These are phyloP conservation scores for Pluvialis apricaria DNA, from an alignment of 2,113 vertebrate genomes.

Conservation along the genomic window DNA sequence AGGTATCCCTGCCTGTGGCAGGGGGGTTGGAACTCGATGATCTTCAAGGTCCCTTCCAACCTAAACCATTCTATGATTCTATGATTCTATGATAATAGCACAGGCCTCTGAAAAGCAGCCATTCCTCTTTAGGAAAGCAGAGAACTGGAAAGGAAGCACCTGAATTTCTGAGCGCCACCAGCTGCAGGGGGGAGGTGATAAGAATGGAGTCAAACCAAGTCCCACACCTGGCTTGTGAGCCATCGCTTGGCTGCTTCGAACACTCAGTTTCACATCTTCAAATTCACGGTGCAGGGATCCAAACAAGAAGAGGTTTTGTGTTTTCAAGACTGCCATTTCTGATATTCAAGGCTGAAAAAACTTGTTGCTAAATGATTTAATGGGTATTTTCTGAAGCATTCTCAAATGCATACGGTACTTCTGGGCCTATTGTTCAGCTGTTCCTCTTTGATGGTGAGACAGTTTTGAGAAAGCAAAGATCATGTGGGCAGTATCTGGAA, in stretches of 20 bases:
- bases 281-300: not conserved
- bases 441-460: not conserved
- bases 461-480: not conserved
- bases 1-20: too few relatives aligned
- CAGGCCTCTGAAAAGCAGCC: not conserved
- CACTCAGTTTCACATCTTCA: not conserved
- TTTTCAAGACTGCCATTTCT: not conserved
- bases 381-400: not conserved
- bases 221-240: fast-evolving
- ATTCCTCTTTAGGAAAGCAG: not conserved
- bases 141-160: not conserved
- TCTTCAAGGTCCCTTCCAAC: too few relatives aligned
- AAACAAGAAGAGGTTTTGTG: not conserved
- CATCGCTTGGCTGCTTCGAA: not conserved
- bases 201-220: fast-evolving
- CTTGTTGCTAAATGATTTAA: not conserved
- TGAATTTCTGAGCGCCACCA: not conserved
- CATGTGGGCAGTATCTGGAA: not conserved
- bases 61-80: too few relatives aligned
- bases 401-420: not conserved
- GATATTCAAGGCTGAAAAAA: not conserved
- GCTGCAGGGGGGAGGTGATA: fast-evolving
- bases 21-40: too few relatives aligned
- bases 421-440: not conserved
- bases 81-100: too few relatives aligned